Evolutionary conservation across 2,113 vertebrate genomes (phyloP), one percentile per base, ranked within the genome.

Genomic region (Aythya baeri): DNA sequence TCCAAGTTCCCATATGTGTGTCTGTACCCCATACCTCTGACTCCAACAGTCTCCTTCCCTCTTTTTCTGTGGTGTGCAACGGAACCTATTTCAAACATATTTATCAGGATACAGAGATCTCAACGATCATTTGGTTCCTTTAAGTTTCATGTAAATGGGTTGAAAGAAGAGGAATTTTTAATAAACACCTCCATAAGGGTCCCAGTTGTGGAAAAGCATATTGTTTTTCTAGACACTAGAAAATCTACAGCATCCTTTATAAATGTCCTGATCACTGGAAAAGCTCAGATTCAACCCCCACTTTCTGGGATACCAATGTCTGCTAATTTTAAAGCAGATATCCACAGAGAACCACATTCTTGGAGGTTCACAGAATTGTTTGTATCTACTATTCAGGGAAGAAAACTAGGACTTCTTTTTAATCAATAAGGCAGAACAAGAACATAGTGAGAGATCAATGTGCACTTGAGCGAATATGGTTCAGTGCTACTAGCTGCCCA

Each of bases 371-470:
- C 38, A 78, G 44, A 68, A 72, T 70, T 94, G 38, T 49, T 94
- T 86, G 7, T 57, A 43, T 78, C 57, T 72, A 38, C 38, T 58
- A 27, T 49, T 91, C 86, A 91, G 38, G 25, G 65, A 93, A 92
- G 54, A 94, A 94, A 97, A 88, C 9, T 94, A 17, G 52, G 12
- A 34, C 88, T 83, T 93, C 82, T 78, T 38, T 95, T 89, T 79
- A 72, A 82, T 49, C 67, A 91, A 91, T 66, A 65, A 87, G 63
- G 57, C 71, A 89, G 54, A 91, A 95, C 18, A 86, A 94, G 57
- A 93, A 59, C 92, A 36, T 82, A 49, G 49, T 88, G 50, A 96
- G 76, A 67, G 88, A 96, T 96, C 96, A 63, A 93, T 87, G 43
- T 75, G 15, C 49, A 61, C 52, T 92, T 78, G 92, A 89, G 59